Percentiles rank a stretch among this genome's conserved stretches.
Conservation (phyloP, 2,113 vertebrate genomes). For the Campylomormyrus numenius region DNA sequence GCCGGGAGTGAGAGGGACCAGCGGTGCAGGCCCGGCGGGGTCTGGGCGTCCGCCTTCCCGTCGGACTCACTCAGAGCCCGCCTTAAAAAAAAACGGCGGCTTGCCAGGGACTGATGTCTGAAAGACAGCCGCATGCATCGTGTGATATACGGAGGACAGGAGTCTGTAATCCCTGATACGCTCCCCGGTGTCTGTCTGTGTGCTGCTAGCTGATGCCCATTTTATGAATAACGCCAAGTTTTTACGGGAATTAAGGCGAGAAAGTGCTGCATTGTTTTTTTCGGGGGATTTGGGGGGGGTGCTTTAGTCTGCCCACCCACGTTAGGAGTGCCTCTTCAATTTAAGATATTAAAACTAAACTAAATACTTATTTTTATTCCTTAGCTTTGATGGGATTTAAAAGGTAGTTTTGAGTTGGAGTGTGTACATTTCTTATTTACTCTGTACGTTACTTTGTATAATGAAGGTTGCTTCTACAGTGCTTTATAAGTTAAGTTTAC, state of each 20-base stretch:
- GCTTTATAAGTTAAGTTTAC: not conserved
- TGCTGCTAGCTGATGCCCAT: not conserved
- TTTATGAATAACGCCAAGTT: not conserved
- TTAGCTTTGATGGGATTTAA: not conserved
- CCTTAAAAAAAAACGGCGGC: not conserved
- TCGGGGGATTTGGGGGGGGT: not conserved
- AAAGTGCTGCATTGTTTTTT: not conserved
- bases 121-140: not conserved
- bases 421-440: not conserved
- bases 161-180: too few species aligned
- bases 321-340: not conserved
- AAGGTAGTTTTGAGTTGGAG: not conserved
- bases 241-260: slow-evolving; percentile 1
- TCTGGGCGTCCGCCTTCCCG: not conserved
- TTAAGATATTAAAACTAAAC: not conserved
- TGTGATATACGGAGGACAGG: not conserved
- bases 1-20: not conserved
- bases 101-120: not conserved
- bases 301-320: not conserved
- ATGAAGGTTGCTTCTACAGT: not conserved
- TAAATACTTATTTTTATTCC: not conserved
- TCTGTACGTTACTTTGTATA: not conserved
- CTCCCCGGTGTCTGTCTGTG: not conserved
- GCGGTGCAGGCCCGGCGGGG: not conserved
- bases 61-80: not conserved